Percentiles rank a stretch among this genome's conserved stretches.
phyloP scores from a whole-genome alignment of 2,113 vertebrate genomes.

The Collichthys lucidus region DNA sequence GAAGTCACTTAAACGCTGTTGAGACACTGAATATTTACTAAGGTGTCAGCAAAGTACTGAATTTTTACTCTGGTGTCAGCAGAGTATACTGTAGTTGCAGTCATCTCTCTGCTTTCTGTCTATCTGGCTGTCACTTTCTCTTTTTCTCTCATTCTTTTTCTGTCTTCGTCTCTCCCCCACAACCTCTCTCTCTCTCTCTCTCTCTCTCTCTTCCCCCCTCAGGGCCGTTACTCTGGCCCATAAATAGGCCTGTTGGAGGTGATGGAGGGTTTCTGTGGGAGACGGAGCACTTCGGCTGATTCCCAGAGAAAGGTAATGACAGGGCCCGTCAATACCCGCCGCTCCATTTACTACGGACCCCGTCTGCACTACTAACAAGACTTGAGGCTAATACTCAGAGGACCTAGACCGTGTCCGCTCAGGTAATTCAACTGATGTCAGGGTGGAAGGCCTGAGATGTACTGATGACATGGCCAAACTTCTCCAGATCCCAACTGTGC shows the following conservation, averaged over 20 bases:
- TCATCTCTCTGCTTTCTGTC: slow-evolving; percentile 22
- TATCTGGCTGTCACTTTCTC: slow-evolving; percentile 38
- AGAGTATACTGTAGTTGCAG: slow-evolving; percentile 12
- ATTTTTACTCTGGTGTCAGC: slow-evolving; percentile 42
- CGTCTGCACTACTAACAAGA: slow-evolving; percentile 73
- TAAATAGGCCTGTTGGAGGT: slow-evolving; percentile 74
- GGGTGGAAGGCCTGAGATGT: slow-evolving; percentile 70
- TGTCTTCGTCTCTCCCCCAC: not conserved
- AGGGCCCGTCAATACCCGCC: slow-evolving; percentile 74
- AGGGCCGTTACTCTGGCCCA: slow-evolving; percentile 56
- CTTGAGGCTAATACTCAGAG: slow-evolving; percentile 62
- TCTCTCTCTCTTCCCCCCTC: slow-evolving; percentile 9
- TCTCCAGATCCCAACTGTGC: slow-evolving; percentile 30
- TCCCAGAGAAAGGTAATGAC: slow-evolving; percentile 80
- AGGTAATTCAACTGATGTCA: slow-evolving; percentile 72
- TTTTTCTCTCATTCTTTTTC: slow-evolving; percentile 38
- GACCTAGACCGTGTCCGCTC: slow-evolving; percentile 56
- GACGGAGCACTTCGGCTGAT: slow-evolving; percentile 74
- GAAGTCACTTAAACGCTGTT: slow-evolving; percentile 4
- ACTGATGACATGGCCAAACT: slow-evolving; percentile 66
- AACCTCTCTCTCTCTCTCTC: not conserved
- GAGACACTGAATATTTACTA: slow-evolving; percentile 36
- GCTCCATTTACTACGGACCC: slow-evolving; percentile 71
- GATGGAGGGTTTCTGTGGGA: slow-evolving; percentile 71
- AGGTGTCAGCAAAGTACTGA: slow-evolving; percentile 23